Conservation (phyloP, 2,797 vertebrate species). For the Crossoptilon crossoptilon region DNA sequence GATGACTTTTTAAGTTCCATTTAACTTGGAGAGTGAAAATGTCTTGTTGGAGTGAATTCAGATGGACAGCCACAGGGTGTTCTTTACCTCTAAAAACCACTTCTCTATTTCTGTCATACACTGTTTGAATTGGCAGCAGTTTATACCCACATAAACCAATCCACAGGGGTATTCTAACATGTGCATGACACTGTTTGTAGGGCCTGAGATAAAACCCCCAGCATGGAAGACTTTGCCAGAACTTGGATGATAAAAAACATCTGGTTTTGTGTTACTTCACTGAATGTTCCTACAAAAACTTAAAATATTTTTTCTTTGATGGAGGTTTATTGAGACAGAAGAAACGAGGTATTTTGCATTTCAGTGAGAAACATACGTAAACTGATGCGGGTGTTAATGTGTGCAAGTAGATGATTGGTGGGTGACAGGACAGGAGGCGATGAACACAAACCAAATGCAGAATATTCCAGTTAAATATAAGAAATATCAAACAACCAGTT, state of each 20-base stretch:
- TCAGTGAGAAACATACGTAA: background rate
- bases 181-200: slow-evolving; percentile 15
- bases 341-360: background rate
- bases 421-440: background rate
- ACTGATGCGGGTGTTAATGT: fast-evolving
- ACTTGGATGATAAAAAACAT: slow-evolving; percentile 56
- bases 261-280: slow-evolving; percentile 1
- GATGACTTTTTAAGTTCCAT: background rate
- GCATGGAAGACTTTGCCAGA: slow-evolving; percentile 18
- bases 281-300: background rate
- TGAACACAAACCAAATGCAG: background rate
- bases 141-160: slow-evolving; percentile 55
- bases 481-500: fast-evolving
- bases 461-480: background rate
- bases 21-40: slow-evolving; percentile 6
- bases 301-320: background rate
- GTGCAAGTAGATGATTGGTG: background rate
- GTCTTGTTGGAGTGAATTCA: slow-evolving; percentile 6
- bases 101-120: slow-evolving; percentile 8
- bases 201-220: slow-evolving; percentile 40
- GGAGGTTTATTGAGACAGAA: background rate
- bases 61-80: background rate
- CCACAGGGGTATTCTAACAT: slow-evolving; percentile 41
- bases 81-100: slow-evolving; percentile 30
- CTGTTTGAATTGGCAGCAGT: slow-evolving; percentile 55